phyloP scores from a whole-genome alignment of 2,113 vertebrate genomes.

The Vulpes lagopus region DNA sequence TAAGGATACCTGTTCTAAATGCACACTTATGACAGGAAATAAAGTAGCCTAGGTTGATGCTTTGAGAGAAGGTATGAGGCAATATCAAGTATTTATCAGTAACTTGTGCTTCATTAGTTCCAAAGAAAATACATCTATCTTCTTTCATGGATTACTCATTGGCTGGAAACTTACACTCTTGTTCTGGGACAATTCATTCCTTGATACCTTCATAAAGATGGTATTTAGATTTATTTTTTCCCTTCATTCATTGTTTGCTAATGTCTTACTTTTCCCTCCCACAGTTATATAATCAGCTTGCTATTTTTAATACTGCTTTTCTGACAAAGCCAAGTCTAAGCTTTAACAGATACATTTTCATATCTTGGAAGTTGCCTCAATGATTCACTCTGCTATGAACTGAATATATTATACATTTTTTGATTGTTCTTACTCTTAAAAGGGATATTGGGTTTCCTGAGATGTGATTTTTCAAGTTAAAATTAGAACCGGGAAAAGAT shows the following conservation, averaged over 20 bases:
- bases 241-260: constrained; percentile 79
- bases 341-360: constrained; percentile 80
- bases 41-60: neutral
- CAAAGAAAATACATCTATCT: constrained; percentile 33
- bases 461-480: constrained; percentile 76
- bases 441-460: constrained; percentile 67
- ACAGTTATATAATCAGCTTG: constrained; percentile 78
- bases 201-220: constrained; percentile 75
- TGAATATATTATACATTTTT: constrained; percentile 81
- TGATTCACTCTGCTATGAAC: constrained; percentile 84
- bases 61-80: neutral
- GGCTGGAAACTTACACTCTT: constrained; percentile 58
- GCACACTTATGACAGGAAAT: neutral
- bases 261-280: constrained; percentile 76
- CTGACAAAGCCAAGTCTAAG: constrained; percentile 78
- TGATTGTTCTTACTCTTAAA: constrained; percentile 76
- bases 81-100: constrained; percentile 38
- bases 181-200: constrained; percentile 66
- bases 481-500: constrained; percentile 69
- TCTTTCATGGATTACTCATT: neutral
- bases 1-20: neutral
- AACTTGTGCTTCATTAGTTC: constrained; percentile 9
- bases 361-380: constrained; percentile 81
- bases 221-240: constrained; percentile 77
- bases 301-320: constrained; percentile 83